Percentiles rank a stretch among this genome's conserved stretches.
Evolutionary conservation across 2,797 vertebrate genomes (phyloP).

Genomic region (Sebastes cheni): DNA sequence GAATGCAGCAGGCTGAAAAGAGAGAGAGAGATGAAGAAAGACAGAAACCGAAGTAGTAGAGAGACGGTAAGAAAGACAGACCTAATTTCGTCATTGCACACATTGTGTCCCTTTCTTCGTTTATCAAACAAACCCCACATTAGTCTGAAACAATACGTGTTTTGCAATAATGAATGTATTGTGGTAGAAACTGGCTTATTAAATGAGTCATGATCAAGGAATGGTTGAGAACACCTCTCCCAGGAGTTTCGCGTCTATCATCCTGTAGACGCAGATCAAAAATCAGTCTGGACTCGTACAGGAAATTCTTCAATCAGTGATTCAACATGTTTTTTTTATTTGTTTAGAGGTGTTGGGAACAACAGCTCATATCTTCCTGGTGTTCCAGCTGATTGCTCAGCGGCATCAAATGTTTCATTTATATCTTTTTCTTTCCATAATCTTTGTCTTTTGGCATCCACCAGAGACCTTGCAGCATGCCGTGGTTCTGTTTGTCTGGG

Average conservation of each 20-base stretch:
- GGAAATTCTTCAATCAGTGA: background rate
- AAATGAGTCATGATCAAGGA: conserved; percentile 30
- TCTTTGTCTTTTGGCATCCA: background rate
- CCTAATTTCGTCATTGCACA: background rate
- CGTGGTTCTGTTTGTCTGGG: background rate
- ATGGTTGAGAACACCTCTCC: background rate
- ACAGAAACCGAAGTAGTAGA: background rate
- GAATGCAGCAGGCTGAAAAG: conserved; percentile 40
- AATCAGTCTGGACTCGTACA: background rate
- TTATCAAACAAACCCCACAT: background rate
- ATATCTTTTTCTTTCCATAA: background rate
- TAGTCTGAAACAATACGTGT: background rate
- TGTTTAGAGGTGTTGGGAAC: background rate
- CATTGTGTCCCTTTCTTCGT: background rate
- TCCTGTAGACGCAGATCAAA: background rate
- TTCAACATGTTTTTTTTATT: background rate
- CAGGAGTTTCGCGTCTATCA: background rate
- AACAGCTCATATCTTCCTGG: background rate
- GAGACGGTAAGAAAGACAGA: background rate
- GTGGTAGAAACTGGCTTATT: background rate
- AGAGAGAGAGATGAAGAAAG: background rate
- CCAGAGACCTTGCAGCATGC: background rate
- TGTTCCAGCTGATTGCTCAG: background rate
- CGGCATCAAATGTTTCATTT: background rate
- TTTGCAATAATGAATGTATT: background rate